phyloP scores from a whole-genome alignment of 1,140 invertebrate genomes.

The Heliconius nattereri region DNA sequence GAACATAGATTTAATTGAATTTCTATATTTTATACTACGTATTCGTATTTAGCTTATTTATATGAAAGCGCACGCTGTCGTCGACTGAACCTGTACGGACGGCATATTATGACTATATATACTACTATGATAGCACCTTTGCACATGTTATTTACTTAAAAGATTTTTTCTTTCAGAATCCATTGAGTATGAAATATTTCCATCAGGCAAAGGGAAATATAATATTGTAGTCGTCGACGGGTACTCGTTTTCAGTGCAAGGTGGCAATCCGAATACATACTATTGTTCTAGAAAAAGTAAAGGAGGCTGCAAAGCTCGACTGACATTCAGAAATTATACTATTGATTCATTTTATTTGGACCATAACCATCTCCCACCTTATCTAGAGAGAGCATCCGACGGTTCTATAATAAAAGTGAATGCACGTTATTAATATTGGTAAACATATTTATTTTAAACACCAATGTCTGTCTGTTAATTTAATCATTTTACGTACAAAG shows the following conservation, averaged over 20 bases:
- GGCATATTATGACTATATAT: no score
- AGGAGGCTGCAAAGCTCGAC: slow-evolving; percentile 44
- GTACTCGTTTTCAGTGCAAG: slow-evolving; percentile 49
- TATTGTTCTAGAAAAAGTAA: slow-evolving; percentile 51
- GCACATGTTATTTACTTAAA: neutral
- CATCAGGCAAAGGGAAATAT: slow-evolving; percentile 43
- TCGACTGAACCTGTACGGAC: no score
- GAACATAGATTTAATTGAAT: no score
- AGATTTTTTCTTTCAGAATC: slow-evolving; percentile 33
- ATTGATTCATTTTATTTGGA: slow-evolving; percentile 34
- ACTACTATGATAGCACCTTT: no score
- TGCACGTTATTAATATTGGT: neutral
- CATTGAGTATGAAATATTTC: slow-evolving; percentile 44
- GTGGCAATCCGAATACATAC: slow-evolving; percentile 41
- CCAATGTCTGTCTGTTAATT: no score
- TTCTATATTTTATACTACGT: no score
- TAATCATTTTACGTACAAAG: no score
- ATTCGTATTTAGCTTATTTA: no score
- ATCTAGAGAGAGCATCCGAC: slow-evolving; percentile 39
- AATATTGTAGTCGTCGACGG: slow-evolving; percentile 47
- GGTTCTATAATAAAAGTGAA: slow-evolving; percentile 40
- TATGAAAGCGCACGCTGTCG: no score
- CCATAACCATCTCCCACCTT: slow-evolving; percentile 50
- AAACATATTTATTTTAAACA: neutral
- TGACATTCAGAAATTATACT: slow-evolving; percentile 30